Percentiles rank a stretch among this genome's conserved stretches.
Evolutionary conservation across 2,888 invertebrate genomes (phyloP).

Genomic region (Eucera pruinosa): DNA sequence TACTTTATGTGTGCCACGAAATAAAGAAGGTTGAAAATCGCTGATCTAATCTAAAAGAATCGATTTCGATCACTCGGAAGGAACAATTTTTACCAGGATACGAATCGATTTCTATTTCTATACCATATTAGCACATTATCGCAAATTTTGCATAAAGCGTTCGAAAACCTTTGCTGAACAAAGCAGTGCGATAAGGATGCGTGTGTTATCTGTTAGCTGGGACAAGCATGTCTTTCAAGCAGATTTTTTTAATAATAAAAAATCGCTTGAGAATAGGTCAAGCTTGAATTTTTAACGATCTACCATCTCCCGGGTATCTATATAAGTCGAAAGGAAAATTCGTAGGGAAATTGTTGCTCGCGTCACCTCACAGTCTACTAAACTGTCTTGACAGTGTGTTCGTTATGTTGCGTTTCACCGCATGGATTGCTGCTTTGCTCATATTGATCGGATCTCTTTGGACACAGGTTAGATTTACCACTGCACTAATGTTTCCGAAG

Average conservation of each 20-base stretch:
- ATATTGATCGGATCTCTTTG: conserved; percentile 38
- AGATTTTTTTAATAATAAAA: conserved; percentile 41
- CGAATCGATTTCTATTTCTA: neutral
- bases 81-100: too few relatives aligned
- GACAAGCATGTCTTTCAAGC: neutral
- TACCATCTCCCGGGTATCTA: conserved; percentile 24
- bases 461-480: conserved; percentile 44
- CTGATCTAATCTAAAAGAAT: neutral
- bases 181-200: conserved; percentile 41
- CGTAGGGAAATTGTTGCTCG: neutral
- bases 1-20: too few relatives aligned
- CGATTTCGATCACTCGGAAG: neutral
- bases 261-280: conserved; percentile 35
- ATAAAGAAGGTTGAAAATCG: neutral
- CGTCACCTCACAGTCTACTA: neutral
- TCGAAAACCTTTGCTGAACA: conserved; percentile 7
- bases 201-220: conserved; percentile 13
- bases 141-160: neutral
- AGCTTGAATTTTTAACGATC: conserved; percentile 42
- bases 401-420: conserved; percentile 28
- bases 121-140: neutral
- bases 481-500: conserved; percentile 5
- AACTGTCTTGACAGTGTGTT: neutral
- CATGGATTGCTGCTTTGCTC: conserved; percentile 31
- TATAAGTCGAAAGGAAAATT: conserved; percentile 52